phyloP scores from a whole-genome alignment of 2,113 vertebrate genomes.

The Ammospiza caudacuta region DNA sequence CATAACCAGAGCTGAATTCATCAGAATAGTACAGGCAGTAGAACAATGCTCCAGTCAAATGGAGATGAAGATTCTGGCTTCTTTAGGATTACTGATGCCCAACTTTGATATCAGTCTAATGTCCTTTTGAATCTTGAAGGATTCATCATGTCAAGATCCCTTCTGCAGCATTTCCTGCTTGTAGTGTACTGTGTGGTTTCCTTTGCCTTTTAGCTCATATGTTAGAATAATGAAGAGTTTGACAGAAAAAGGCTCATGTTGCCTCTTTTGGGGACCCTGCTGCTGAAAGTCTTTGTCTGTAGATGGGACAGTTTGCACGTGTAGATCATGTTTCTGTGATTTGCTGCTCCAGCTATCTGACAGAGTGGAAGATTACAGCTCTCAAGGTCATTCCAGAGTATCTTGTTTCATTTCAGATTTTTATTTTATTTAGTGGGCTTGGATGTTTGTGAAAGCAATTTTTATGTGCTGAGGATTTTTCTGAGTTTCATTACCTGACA shows the following conservation, averaged over 20 bases:
- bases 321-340: background rate
- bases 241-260: background rate
- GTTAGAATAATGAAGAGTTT: background rate
- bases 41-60: background rate
- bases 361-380: background rate
- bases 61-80: background rate
- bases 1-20: background rate
- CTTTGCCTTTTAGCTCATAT: background rate
- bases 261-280: background rate
- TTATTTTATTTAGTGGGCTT: constrained; percentile 27
- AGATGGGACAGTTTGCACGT: background rate
- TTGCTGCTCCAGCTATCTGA: background rate
- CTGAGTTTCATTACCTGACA: constrained; percentile 33
- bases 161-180: background rate
- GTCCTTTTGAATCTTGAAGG: background rate
- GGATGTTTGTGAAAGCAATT: constrained; percentile 32
- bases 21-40: background rate
- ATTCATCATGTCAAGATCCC: background rate
- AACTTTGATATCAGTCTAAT: background rate
- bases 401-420: constrained; percentile 30
- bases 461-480: constrained; percentile 13
- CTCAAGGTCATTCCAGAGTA: background rate
- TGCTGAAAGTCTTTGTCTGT: background rate
- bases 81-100: background rate
- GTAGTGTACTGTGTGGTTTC: background rate